These are phyloP conservation scores for Hyaena hyaena DNA, from an alignment of 2,113 vertebrate genomes.

Conservation along the genomic window DNA sequence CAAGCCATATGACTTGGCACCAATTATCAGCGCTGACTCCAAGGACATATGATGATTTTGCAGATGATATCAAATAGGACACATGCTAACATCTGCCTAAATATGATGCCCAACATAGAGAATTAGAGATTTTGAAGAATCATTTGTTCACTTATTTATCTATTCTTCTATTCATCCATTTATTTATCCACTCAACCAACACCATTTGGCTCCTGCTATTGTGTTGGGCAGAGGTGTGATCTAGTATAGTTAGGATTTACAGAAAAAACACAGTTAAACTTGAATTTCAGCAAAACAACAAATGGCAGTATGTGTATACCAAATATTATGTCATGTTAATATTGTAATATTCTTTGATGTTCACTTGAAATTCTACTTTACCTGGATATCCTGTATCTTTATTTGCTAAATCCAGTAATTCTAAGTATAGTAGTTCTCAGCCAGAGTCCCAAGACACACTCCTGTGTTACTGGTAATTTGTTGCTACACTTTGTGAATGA, in stretches of 20 bases:
- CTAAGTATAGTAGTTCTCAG: background rate
- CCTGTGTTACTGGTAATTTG: background rate
- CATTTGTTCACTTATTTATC: background rate
- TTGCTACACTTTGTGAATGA: background rate
- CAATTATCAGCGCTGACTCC: background rate
- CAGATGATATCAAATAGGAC: background rate
- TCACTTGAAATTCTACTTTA: conserved; percentile 26
- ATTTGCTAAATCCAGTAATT: background rate
- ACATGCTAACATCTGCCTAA: background rate
- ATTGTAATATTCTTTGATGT: background rate
- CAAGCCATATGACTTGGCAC: background rate
- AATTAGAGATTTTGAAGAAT: background rate
- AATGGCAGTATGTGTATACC: background rate
- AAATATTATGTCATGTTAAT: background rate
- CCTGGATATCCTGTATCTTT: background rate
- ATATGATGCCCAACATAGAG: background rate
- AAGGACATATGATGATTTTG: background rate
- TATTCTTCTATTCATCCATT: background rate
- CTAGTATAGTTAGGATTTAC: background rate
- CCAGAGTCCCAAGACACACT: background rate
- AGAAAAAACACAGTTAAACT: background rate
- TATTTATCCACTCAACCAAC: background rate
- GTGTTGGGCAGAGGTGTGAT: background rate
- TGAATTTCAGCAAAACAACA: conserved; percentile 7
- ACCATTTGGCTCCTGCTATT: background rate